Conservation (phyloP, 2,113 vertebrate genomes). For the Psephotus haematonotus region DNA sequence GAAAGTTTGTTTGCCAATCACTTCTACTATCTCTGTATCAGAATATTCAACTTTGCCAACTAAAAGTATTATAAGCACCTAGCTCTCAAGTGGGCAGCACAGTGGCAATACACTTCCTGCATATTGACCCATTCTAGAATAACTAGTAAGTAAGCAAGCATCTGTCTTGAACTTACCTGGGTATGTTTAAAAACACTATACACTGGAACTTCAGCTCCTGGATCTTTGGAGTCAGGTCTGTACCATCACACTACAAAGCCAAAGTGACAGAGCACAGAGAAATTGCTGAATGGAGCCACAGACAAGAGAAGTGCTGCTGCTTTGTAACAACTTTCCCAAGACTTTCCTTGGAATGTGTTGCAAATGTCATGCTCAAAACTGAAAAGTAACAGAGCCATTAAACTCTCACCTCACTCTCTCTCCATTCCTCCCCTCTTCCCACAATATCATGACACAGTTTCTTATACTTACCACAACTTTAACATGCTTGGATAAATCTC, state of each 20-base stretch:
- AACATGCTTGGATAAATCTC: conserved; percentile 85
- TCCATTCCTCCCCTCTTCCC: neutral
- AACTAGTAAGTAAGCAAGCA: neutral
- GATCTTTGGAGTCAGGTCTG: conserved; percentile 86
- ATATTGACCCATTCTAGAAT: neutral
- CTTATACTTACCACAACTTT: conserved; percentile 82
- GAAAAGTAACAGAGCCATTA: conserved; percentile 65
- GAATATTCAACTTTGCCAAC: neutral
- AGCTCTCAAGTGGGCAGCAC: neutral
- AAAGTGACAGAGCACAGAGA: conserved; percentile 62
- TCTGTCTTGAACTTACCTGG: conserved; percentile 75
- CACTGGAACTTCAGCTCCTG: conserved; percentile 88
- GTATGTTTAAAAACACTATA: conserved; percentile 90
- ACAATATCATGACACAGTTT: neutral
- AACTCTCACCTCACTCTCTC: conserved; percentile 11
- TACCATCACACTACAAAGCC: conserved; percentile 83
- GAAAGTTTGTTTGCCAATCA: neutral
- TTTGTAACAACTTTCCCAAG: conserved; percentile 70
- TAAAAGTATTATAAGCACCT: neutral
- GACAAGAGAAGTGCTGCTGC: conserved; percentile 66
- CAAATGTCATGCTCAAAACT: conserved; percentile 59
- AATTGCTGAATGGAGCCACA: conserved; percentile 55
- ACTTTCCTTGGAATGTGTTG: conserved; percentile 62
- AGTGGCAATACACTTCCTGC: neutral
- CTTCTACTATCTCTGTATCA: neutral